Conservation (phyloP, 2,797 vertebrate genomes). For the Hyperoplus immaculatus region DNA sequence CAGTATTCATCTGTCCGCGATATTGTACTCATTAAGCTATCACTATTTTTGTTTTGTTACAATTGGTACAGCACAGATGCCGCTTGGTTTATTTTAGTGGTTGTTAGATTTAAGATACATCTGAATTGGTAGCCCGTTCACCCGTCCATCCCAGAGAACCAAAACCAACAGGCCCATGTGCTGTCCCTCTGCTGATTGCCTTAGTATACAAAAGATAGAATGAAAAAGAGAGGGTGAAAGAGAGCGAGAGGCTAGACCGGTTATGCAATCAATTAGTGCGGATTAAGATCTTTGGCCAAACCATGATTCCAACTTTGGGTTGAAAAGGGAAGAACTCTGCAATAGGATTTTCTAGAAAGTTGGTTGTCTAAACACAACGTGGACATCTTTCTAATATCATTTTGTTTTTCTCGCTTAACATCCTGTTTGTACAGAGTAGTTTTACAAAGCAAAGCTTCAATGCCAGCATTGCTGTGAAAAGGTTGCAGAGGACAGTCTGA, state of each 20-base stretch:
- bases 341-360: constrained; percentile 37
- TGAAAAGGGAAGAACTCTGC: constrained; percentile 29
- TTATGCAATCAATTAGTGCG: constrained; percentile 77
- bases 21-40: constrained; percentile 17
- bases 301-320: constrained; percentile 57
- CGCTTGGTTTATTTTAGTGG: constrained; percentile 25
- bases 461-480: not conserved
- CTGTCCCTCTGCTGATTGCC: constrained; percentile 72
- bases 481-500: not conserved
- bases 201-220: constrained; percentile 62
- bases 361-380: not conserved
- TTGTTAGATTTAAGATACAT: constrained; percentile 38
- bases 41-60: constrained; percentile 7
- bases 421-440: no score
- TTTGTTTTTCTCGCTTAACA: not conserved
- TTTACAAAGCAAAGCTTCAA: not conserved
- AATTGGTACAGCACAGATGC: constrained; percentile 12
- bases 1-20: constrained; percentile 14
- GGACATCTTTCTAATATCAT: not conserved
- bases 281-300: constrained; percentile 77
- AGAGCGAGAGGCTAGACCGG: constrained; percentile 45
- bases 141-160: constrained; percentile 37
- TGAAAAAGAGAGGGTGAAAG: constrained; percentile 10
- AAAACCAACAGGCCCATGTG: constrained; percentile 57
- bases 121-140: constrained; percentile 40